phyloP scores from a whole-genome alignment of 2,797 vertebrate species.

The Sandelia bainsii region DNA sequence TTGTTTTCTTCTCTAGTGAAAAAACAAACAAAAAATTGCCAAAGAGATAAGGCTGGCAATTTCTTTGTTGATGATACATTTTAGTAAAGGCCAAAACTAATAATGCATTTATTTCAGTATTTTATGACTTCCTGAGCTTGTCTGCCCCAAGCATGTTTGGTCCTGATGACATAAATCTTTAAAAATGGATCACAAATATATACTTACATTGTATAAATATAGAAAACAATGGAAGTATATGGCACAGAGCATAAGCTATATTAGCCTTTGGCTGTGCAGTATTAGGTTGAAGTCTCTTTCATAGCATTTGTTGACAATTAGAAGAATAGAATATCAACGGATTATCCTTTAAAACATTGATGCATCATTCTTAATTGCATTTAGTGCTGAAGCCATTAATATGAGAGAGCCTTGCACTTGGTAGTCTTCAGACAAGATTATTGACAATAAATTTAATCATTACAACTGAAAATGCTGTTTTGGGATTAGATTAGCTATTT shows the following conservation, averaged over 20 bases:
- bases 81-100: neutral
- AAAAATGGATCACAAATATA: constrained; percentile 9
- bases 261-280: constrained; percentile 4
- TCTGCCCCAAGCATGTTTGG: neutral
- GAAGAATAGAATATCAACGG: constrained; percentile 7
- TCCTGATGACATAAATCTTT: constrained; percentile 9
- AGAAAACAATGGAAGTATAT: neutral
- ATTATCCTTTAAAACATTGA: constrained; percentile 38
- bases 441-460: constrained; percentile 7
- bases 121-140: neutral
- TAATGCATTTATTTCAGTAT: neutral
- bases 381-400: neutral
- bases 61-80: neutral
- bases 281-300: constrained; percentile 1
- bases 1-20: neutral
- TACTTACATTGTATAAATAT: neutral
- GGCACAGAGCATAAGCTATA: constrained; percentile 16
- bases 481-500: constrained; percentile 19
- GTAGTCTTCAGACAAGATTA: neutral
- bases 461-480: neutral
- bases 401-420: neutral
- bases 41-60: neutral
- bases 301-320: constrained; percentile 25
- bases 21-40: neutral
- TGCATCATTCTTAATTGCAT: constrained; percentile 12